phyloP scores from a whole-genome alignment of 2,888 invertebrate species.

The Lasius platythorax region DNA sequence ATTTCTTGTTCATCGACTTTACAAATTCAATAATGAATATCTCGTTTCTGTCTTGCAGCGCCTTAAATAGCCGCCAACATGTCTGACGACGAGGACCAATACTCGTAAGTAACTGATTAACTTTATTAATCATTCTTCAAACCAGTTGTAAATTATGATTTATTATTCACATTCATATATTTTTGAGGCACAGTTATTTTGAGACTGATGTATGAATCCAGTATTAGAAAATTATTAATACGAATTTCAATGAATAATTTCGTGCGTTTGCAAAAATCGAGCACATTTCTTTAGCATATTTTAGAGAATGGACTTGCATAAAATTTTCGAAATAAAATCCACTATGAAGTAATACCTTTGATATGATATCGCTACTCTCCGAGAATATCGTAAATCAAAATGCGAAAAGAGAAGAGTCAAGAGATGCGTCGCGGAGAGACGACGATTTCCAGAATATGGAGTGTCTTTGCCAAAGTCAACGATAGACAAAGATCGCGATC shows the following conservation, averaged over 20 bases:
- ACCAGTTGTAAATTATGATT: not conserved
- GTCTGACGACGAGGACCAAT: constrained; percentile 97
- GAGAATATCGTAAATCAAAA: not conserved
- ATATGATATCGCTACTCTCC: constrained; percentile 27
- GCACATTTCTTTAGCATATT: not conserved
- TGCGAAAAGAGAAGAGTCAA: constrained; percentile 4
- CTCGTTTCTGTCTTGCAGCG: constrained; percentile 87
- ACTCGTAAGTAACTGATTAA: constrained; percentile 93
- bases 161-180: not conserved
- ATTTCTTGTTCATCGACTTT: not conserved
- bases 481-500: constrained; percentile 34
- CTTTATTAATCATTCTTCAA: not conserved
- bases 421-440: constrained; percentile 24
- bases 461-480: constrained; percentile 43
- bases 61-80: constrained; percentile 91
- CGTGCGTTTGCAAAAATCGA: not conserved
- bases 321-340: constrained; percentile 15
- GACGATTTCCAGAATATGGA: constrained; percentile 58
- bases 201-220: not conserved
- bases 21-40: constrained; percentile 36
- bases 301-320: not conserved
- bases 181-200: not conserved
- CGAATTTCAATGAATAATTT: not conserved
- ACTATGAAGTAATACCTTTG: not conserved
- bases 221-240: not conserved